Evolutionary conservation across 1,140 invertebrate species (phyloP).

Genomic region (Atta colombica): DNA sequence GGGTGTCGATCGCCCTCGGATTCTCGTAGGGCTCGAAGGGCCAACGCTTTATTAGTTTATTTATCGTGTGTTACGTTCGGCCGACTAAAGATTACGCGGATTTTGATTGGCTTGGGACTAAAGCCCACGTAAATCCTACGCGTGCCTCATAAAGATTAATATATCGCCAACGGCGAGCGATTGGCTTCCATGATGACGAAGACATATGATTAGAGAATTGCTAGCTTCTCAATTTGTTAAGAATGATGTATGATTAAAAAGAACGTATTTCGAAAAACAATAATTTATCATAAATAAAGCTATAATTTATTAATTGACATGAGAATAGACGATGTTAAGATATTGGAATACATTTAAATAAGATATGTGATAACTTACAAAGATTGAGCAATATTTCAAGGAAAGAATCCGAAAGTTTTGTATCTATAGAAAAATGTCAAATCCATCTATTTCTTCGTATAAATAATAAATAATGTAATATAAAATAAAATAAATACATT

Average conservation of each 20-base stretch:
- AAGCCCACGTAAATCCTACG: conserved; percentile 72
- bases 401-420: background rate
- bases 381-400: background rate
- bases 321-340: background rate
- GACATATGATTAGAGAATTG: conserved; percentile 41
- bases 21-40: conserved; percentile 1
- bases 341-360: background rate
- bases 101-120: conserved; percentile 80
- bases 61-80: conserved; percentile 74
- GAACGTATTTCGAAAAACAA: conserved; percentile 13
- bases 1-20: conserved; percentile 39
- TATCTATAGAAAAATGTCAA: background rate
- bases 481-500: background rate
- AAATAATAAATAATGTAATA: background rate
- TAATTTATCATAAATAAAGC: conserved; percentile 7
- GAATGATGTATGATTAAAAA: conserved; percentile 11
- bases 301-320: background rate
- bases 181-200: conserved; percentile 39
- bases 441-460: background rate
- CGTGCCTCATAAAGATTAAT: conserved; percentile 80
- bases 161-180: conserved; percentile 63
- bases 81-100: conserved; percentile 77
- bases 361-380: background rate
- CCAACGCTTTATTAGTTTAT: conserved; percentile 79
- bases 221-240: conserved; percentile 48